Percentiles rank a stretch among this genome's conserved stretches.
These are phyloP conservation scores for Microtus richardsoni DNA, from an alignment of 2,113 vertebrate genomes.

Conservation along the genomic window DNA sequence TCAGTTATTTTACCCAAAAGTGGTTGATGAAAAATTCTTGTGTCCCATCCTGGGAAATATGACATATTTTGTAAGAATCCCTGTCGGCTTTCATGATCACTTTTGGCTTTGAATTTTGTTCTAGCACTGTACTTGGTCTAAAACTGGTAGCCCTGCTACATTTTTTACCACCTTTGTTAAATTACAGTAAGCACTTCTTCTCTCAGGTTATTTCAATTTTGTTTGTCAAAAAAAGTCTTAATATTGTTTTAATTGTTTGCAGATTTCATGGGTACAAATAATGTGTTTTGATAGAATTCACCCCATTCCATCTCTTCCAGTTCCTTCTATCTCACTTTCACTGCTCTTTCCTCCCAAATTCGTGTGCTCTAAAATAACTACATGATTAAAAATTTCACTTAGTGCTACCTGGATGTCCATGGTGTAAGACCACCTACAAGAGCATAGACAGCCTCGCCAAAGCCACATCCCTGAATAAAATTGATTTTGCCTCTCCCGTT, in stretches of 20 bases:
- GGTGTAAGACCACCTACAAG: not conserved
- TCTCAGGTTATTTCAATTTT: not conserved
- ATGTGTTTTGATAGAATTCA: not conserved
- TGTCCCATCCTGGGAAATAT: not conserved
- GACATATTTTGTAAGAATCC: not conserved
- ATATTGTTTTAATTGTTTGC: not conserved
- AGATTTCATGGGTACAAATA: too few species aligned
- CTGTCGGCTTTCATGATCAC: not conserved
- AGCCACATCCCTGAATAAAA: not conserved
- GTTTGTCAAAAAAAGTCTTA: not conserved
- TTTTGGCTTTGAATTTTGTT: not conserved
- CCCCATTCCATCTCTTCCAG: not conserved
- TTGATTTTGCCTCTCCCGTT: not conserved
- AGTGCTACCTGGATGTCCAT: not conserved
- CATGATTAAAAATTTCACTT: too few species aligned
- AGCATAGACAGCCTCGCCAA: not conserved
- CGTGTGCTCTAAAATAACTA: not conserved
- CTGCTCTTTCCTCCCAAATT: not conserved
- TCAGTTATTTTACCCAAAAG: not conserved
- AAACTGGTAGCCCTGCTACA: not conserved
- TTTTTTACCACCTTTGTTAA: not conserved
- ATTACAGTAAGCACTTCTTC: not conserved
- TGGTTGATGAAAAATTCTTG: not conserved
- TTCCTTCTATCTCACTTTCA: not conserved
- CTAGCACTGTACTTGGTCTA: not conserved